phyloP scores from a whole-genome alignment of 2,888 invertebrate species.

The Pardosa pseudoannulata region DNA sequence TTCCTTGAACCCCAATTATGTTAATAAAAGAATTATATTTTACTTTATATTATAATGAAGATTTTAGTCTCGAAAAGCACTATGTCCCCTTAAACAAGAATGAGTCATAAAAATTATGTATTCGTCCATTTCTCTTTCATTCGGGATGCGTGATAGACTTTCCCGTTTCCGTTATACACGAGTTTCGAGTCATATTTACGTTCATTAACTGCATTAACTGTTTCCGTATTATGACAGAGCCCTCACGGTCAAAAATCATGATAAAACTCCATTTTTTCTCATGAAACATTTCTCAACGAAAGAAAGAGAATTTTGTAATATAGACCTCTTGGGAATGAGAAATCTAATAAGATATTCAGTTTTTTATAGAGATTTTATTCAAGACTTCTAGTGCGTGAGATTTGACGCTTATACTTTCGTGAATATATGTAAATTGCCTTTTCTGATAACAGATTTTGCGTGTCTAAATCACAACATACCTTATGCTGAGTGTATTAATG shows the following conservation, averaged over 20 bases:
- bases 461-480: background rate
- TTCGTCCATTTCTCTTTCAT: background rate
- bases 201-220: background rate
- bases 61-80: too few species aligned
- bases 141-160: background rate
- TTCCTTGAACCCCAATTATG: too few species aligned
- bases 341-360: background rate
- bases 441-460: background rate
- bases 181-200: background rate
- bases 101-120: background rate
- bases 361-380: background rate
- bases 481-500: background rate
- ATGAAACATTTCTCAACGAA: background rate
- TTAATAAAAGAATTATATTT: too few species aligned
- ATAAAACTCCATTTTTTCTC: background rate
- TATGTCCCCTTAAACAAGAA: too few species aligned
- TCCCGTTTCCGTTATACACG: background rate
- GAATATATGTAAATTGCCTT: background rate
- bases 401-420: background rate
- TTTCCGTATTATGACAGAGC: background rate
- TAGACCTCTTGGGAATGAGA: background rate
- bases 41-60: too few species aligned
- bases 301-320: background rate
- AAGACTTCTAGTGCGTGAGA: background rate
- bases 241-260: background rate